Percentiles rank a stretch among this genome's conserved stretches.
Evolutionary conservation across 2,888 invertebrate species (phyloP).

Genomic region (Agrotis puta): DNA sequence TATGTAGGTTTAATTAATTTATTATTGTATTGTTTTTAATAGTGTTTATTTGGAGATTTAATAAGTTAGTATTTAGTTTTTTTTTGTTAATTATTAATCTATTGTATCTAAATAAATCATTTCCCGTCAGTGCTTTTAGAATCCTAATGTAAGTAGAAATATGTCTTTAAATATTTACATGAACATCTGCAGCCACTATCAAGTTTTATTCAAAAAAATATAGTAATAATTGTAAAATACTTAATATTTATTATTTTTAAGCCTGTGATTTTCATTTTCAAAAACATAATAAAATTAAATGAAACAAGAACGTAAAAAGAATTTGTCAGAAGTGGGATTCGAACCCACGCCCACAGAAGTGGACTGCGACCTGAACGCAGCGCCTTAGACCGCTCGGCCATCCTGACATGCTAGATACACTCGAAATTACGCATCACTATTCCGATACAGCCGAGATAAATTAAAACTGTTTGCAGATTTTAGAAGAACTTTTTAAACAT

Average conservation of each 20-base stretch:
- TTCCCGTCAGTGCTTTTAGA: too few species aligned
- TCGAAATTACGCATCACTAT: constrained; percentile 33
- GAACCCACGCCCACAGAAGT: constrained; percentile 68
- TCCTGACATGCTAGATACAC: constrained; percentile 43
- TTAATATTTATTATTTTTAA: too few species aligned
- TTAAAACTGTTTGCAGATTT: neutral
- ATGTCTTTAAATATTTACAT: too few species aligned
- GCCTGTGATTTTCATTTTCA: too few species aligned
- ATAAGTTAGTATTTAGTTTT: too few species aligned
- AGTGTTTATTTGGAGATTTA: too few species aligned
- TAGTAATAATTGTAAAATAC: neutral
- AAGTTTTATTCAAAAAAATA: neutral
- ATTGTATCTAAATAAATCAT: too few species aligned
- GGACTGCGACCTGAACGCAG: constrained; percentile 68
- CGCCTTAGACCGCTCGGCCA: constrained; percentile 69
- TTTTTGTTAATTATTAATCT: too few species aligned
- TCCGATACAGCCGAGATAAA: neutral
- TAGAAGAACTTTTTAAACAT: neutral
- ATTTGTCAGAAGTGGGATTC: constrained; percentile 66
- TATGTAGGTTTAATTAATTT: too few species aligned
- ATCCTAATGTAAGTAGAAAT: too few species aligned
- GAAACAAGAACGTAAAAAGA: constrained; percentile 33
- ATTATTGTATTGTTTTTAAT: too few species aligned
- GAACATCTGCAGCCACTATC: neutral
- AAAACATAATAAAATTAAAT: neutral